Evolutionary conservation across 2,888 invertebrate species (phyloP), one percentile per base, ranked within the genome.

Genomic region (Erebia aethiops): DNA sequence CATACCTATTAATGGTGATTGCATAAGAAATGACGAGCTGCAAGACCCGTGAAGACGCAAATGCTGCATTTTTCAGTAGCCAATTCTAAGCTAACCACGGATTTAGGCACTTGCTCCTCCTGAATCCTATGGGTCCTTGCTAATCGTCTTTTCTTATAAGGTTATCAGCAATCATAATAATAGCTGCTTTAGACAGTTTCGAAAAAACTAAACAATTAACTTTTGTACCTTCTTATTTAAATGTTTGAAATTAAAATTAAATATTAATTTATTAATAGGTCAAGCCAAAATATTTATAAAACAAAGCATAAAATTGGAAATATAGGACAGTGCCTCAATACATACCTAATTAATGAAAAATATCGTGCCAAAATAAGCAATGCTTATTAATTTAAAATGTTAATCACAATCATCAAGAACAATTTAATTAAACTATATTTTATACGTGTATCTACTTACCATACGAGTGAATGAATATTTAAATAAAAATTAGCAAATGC

Each of bases 321-420:
- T 21, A 62, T 21, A 46, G 49, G 62, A 49, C 49, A 13, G 10
- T 21, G 21, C 62, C 21, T 62, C 21, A 49, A 49, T 49, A 11
- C 14, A 62, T 49, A 49, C 8, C 49, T 9, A n/a, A 61, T 61
- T 21, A 21, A 18, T 56, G 46, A 61, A 61, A 13, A 46, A 35
- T 35, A 35, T 14, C n/a, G 16, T 14, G 10, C 16, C 41, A 49
- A 62, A 62, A 62, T 21, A 62, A 62, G 49, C 46, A 49, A 62
- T 26, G 49, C 18, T 9, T 18, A 54, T 3, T 18, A n/a, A 51
- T 41, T 14, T 46, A 46, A 62, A 49, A 46, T 11, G 46, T 46
- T 62, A 62, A 62, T 49, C 21, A 49, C 11, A 21, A 21, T 61
- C 11, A 46, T 49, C 7, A 46, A 21, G 9, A 9, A 10, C n/a